Conservation (phyloP, 92 coral and sea anemone species). For the Porites lobata region DNA sequence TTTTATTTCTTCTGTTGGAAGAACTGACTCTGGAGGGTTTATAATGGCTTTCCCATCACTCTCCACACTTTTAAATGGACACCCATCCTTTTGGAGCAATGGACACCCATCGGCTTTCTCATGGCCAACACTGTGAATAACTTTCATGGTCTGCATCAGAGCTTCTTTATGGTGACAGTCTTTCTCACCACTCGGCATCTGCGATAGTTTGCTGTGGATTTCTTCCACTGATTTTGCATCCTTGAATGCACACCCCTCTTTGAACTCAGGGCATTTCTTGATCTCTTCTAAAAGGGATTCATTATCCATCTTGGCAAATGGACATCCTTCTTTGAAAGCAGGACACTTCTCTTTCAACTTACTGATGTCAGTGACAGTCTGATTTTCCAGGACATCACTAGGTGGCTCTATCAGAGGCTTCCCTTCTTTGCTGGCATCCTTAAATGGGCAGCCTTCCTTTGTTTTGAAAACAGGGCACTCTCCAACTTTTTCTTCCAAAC, state of each 20-base stretch:
- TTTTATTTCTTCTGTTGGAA: conserved; percentile 52
- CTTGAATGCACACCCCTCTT: conserved; percentile 96
- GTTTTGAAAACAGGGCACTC: conserved; percentile 86
- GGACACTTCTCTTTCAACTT: conserved; percentile 91
- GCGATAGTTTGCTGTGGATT: conserved; percentile 78
- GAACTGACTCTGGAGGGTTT: conserved; percentile 66
- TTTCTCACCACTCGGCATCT: conserved; percentile 83
- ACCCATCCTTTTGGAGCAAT: conserved; percentile 79
- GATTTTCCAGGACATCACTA: conserved; percentile 53
- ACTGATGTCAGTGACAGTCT: conserved; percentile 74
- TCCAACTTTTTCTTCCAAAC: conserved; percentile 76
- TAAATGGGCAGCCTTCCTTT: conserved; percentile 86
- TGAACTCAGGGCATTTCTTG: conserved; percentile 96
- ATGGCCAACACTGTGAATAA: conserved; percentile 81
- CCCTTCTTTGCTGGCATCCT: conserved; percentile 81
- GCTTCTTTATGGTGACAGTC: conserved; percentile 78
- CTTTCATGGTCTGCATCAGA: conserved; percentile 87
- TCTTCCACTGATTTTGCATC: conserved; percentile 86
- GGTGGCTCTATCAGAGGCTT: conserved; percentile 82
- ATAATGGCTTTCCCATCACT: conserved; percentile 86
- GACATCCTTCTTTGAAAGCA: conserved; percentile 95
- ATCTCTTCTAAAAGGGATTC: conserved; percentile 76
- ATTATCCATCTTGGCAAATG: conserved; percentile 83
- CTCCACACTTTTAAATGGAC: conserved; percentile 91
- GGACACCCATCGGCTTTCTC: conserved; percentile 90